Base-by-base conservation (phyloP, 2,797 vertebrate genomes). In the Micromesistius poutassou region DNA sequence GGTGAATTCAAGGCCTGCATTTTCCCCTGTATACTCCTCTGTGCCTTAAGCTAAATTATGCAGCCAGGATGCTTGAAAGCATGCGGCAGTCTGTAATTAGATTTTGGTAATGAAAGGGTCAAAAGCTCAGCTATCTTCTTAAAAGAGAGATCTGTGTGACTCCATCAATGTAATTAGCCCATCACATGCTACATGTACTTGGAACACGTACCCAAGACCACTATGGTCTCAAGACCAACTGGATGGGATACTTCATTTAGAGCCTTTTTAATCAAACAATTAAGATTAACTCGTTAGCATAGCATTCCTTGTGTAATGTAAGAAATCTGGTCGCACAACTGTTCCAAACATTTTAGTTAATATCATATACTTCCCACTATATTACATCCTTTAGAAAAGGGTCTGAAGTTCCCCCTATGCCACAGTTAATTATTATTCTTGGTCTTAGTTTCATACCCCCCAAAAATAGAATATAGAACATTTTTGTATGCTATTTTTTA, bases 101-200 rank as follows among this genome's bases (percentile, higher is more conserved):
- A 89, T 91, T 87, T 84, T 81, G 84, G 80, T 87, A 90, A 91
- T 90, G 87, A 90, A 90, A 87, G 83, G 87, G 79, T 89, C 83
- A 87, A 82, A 84, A 30, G 73, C 78, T 86, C 79, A 66, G 50
- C 77, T 82, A 73, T 76, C 72, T 74, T 79, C 80, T 28, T 30
- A 42, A 74, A 36, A 33, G 80, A 75, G 71, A 83, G 76, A 19
- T 76, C 16, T 71, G 12, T 31, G 31, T 30, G 70, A 31, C 19
- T 30, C 30, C 77, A 71, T 71, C 76, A 72, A n/a, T 76, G 10
- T 30, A 76, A 72, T 33, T 5, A 12, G 5, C 25, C 71, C 36
- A 25, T 84, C 76, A 81, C 80, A 40, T 36, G 73, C 71, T 70
- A 71, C 75, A 13, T 13, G 36, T 71, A 74, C 55, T 33, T 75